phyloP scores from a whole-genome alignment of 2,113 vertebrate genomes.

The Morone saxatilis region DNA sequence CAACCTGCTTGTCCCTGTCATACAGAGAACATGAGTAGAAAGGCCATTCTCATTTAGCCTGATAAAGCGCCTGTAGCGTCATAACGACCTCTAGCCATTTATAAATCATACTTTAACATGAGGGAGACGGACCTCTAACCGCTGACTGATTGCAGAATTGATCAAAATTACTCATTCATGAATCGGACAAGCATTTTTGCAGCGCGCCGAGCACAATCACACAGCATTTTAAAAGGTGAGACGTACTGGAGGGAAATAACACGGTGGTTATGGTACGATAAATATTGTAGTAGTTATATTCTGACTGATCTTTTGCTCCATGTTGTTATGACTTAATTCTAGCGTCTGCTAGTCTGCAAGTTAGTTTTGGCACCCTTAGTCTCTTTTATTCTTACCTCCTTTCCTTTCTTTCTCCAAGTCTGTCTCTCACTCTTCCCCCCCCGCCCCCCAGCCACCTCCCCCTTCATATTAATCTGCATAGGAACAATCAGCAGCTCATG shows the following conservation, averaged over 20 bases:
- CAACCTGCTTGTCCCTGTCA: constrained; percentile 81
- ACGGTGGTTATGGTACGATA: constrained; percentile 33
- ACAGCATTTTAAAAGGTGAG: constrained; percentile 58
- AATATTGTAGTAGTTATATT: constrained; percentile 50
- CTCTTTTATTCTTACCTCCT: neutral
- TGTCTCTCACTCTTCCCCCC: neutral
- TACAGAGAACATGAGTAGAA: constrained; percentile 76
- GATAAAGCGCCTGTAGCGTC: constrained; percentile 70
- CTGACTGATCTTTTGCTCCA: constrained; percentile 33
- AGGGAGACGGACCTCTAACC: constrained; percentile 66
- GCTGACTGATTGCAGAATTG: constrained; percentile 76
- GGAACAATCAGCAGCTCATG: constrained; percentile 80
- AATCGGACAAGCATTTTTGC: constrained; percentile 41
- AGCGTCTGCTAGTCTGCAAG: neutral
- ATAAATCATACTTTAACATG: constrained; percentile 82
- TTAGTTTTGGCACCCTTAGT: neutral
- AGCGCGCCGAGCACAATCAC: constrained; percentile 5
- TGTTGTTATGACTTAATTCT: constrained; percentile 31
- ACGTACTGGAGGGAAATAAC: constrained; percentile 39
- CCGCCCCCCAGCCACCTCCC: neutral
- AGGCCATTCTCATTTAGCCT: constrained; percentile 82
- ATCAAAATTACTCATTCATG: constrained; percentile 80
- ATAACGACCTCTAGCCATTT: constrained; percentile 79
- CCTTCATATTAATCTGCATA: constrained; percentile 76
- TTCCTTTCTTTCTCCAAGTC: neutral